These are phyloP conservation scores for Lordiphosa collinella DNA, from an alignment of 1,140 invertebrate genomes.

Conservation along the genomic window DNA sequence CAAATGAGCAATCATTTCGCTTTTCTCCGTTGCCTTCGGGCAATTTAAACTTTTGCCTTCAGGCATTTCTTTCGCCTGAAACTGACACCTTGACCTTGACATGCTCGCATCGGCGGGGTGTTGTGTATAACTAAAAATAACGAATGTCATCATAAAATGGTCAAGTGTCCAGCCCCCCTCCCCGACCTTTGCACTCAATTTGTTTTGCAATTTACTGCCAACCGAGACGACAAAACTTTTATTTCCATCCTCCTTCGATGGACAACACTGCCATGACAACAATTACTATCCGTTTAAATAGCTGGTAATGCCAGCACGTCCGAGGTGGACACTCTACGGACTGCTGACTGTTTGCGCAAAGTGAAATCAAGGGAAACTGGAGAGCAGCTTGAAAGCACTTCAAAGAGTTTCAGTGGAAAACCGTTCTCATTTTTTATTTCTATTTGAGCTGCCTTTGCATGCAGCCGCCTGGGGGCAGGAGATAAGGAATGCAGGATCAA, in stretches of 20 bases:
- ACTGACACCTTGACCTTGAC: slow-evolving; percentile 9
- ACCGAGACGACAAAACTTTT: too few relatives aligned
- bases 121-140: slow-evolving; percentile 12
- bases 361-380: too few relatives aligned
- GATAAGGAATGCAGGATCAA: too few relatives aligned
- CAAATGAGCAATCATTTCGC: slow-evolving; percentile 37
- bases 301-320: not conserved
- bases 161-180: slow-evolving; percentile 4
- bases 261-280: slow-evolving; percentile 17
- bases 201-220: slow-evolving; percentile 40
- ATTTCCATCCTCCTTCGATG: not conserved
- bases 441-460: too few relatives aligned
- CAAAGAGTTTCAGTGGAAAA: too few relatives aligned
- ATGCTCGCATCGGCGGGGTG: not conserved
- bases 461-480: too few relatives aligned
- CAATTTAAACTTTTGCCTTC: slow-evolving; percentile 25
- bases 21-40: slow-evolving; percentile 5
- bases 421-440: too few relatives aligned
- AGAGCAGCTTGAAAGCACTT: too few relatives aligned
- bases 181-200: slow-evolving; percentile 26
- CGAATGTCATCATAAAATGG: slow-evolving; percentile 8
- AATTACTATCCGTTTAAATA: slow-evolving; percentile 23
- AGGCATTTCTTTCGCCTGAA: too few relatives aligned
- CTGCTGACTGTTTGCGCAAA: too few relatives aligned
- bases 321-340: not conserved